Percentiles rank a stretch among this genome's conserved stretches.
Conservation (phyloP, 2,797 vertebrate species). For the Amblyopsis hoosieri region DNA sequence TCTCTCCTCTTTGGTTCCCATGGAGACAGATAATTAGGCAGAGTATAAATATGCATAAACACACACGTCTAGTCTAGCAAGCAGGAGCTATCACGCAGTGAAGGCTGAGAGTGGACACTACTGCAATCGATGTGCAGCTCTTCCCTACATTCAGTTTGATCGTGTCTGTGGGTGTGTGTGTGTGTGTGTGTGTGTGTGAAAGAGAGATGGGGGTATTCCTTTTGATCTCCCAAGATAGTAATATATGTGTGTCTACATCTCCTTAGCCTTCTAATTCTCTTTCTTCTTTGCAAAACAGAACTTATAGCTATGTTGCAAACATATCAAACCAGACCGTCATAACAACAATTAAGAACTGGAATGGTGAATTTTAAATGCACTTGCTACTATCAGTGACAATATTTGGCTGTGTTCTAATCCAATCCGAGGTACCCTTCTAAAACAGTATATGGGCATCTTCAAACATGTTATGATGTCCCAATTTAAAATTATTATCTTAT, state of each 20-base stretch:
- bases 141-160: slow-evolving; percentile 13
- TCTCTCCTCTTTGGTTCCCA: slow-evolving; percentile 11
- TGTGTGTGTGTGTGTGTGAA: slow-evolving; percentile 6
- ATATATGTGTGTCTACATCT: neutral
- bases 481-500: too few species aligned
- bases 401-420: too few species aligned
- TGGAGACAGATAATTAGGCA: slow-evolving; percentile 21
- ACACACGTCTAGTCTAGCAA: slow-evolving; percentile 5
- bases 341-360: neutral
- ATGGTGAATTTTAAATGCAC: too few species aligned
- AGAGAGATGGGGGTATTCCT: slow-evolving; percentile 1
- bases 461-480: too few species aligned
- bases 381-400: too few species aligned
- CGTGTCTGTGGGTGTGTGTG: slow-evolving; percentile 7
- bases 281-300: neutral
- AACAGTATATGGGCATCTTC: too few species aligned
- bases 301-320: neutral
- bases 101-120: slow-evolving; percentile 16
- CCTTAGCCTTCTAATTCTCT: neutral
- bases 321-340: neutral
- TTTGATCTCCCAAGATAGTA: slow-evolving; percentile 7
- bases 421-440: too few species aligned
- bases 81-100: neutral
- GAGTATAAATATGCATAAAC: slow-evolving; percentile 38
- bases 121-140: slow-evolving; percentile 22